Percentiles rank a stretch among this genome's conserved stretches.
These are phyloP conservation scores for Diglossa brunneiventris DNA, from an alignment of 2,113 vertebrate genomes.

Conservation along the genomic window DNA sequence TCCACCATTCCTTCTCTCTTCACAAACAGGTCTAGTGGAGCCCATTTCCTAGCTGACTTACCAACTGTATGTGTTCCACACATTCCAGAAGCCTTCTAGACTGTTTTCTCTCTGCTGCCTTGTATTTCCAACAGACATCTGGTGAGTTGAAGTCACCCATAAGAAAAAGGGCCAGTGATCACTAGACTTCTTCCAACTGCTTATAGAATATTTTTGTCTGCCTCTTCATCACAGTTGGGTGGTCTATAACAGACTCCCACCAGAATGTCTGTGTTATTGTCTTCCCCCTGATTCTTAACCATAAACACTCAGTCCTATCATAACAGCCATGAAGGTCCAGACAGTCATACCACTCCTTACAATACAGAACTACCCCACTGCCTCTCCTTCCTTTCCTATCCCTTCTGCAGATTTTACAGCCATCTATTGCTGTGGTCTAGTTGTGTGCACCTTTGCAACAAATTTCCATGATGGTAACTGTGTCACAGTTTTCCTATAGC, in stretches of 20 bases:
- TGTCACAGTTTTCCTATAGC: not conserved
- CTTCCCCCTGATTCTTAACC: not conserved
- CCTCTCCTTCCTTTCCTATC: not conserved
- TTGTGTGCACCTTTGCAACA: not conserved
- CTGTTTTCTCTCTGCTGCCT: not conserved
- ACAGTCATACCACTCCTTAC: not conserved
- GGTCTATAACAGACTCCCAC: not conserved
- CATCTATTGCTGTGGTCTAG: not conserved
- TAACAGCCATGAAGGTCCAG: not conserved
- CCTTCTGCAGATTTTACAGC: not conserved
- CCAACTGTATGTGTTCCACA: not conserved
- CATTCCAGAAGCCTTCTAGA: not conserved
- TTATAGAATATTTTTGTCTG: not conserved
- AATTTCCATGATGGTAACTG: not conserved
- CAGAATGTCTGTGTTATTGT: not conserved
- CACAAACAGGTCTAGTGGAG: not conserved
- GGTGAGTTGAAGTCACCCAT: not conserved
- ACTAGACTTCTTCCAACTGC: not conserved
- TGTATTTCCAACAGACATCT: not conserved
- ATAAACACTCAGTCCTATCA: not conserved
- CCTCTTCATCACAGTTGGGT: not conserved
- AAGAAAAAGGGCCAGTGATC: not conserved
- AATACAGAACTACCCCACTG: not conserved
- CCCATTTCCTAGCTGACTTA: not conserved
- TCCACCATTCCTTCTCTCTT: not conserved